Percentiles rank a stretch among this genome's conserved stretches.
Conservation (phyloP, 2,888 invertebrate species). For the Athalia circularis region DNA sequence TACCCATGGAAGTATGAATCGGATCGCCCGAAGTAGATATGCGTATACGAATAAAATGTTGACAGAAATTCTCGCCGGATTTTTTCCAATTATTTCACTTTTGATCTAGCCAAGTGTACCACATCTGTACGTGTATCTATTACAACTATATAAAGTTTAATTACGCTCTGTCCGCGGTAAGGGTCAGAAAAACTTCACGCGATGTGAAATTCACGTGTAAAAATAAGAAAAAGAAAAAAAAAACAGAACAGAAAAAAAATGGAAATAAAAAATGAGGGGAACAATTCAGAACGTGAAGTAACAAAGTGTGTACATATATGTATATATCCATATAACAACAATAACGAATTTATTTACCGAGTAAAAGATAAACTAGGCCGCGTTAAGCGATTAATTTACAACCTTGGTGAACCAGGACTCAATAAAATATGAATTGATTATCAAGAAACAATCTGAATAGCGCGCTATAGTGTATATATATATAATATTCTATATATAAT, state of each 20-base stretch:
- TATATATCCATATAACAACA: neutral
- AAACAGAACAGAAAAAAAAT: neutral
- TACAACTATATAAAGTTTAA: neutral
- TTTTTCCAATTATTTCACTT: too few species aligned
- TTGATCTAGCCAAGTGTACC: neutral
- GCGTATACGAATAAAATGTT: neutral
- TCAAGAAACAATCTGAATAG: conserved; percentile 27
- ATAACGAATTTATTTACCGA: neutral
- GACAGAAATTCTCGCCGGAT: too few species aligned
- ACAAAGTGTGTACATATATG: neutral
- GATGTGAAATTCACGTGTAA: neutral
- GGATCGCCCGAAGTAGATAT: too few species aligned
- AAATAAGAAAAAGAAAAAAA: neutral
- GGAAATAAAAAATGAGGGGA: neutral
- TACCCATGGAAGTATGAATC: neutral
- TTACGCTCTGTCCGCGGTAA: too few species aligned
- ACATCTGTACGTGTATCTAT: neutral
- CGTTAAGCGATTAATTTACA: conserved; percentile 41
- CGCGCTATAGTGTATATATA: neutral
- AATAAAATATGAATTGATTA: conserved; percentile 36
- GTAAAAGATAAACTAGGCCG: conserved; percentile 38
- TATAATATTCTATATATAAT: neutral
- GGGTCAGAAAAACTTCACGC: neutral
- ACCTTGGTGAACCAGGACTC: conserved; percentile 42
- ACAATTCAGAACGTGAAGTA: too few species aligned